phyloP scores from a whole-genome alignment of 2,888 invertebrate species.

The Nomada fabriciana region DNA sequence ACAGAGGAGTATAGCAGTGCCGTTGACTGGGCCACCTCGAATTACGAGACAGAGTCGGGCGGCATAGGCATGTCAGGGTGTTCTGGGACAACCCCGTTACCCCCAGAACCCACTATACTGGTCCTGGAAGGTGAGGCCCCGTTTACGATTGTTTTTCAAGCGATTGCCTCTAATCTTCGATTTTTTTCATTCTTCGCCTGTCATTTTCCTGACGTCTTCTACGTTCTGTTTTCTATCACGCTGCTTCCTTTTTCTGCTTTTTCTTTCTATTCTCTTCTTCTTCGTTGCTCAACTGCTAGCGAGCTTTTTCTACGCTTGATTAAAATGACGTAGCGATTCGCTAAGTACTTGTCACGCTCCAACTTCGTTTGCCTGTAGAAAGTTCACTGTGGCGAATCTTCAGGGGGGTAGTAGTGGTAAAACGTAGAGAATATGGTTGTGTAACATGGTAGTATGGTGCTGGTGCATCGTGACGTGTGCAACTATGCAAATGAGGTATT shows the following conservation, averaged over 20 bases:
- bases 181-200: neutral
- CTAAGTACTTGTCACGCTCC: slow-evolving; percentile 22
- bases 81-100: slow-evolving; percentile 85
- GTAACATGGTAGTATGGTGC: slow-evolving; percentile 15
- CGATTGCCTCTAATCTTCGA: neutral
- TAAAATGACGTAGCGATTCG: slow-evolving; percentile 26
- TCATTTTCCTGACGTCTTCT: neutral
- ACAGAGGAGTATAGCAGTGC: slow-evolving; percentile 50
- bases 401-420: slow-evolving; percentile 40
- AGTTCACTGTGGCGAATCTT: slow-evolving; percentile 31
- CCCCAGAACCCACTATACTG: slow-evolving; percentile 90
- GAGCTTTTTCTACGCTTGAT: neutral
- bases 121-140: slow-evolving; percentile 92
- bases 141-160: slow-evolving; percentile 55
- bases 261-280: neutral
- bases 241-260: neutral
- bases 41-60: slow-evolving; percentile 70
- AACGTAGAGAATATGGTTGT: slow-evolving; percentile 19
- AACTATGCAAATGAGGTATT: slow-evolving; percentile 23
- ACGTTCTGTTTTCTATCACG: neutral
- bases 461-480: slow-evolving; percentile 27
- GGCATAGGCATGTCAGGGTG: slow-evolving; percentile 76
- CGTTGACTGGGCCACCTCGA: slow-evolving; percentile 66
- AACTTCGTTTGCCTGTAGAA: slow-evolving; percentile 34
- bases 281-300: too few species aligned